Base-by-base conservation (phyloP, 2,888 invertebrate genomes). In the Camponotus fellah region DNA sequence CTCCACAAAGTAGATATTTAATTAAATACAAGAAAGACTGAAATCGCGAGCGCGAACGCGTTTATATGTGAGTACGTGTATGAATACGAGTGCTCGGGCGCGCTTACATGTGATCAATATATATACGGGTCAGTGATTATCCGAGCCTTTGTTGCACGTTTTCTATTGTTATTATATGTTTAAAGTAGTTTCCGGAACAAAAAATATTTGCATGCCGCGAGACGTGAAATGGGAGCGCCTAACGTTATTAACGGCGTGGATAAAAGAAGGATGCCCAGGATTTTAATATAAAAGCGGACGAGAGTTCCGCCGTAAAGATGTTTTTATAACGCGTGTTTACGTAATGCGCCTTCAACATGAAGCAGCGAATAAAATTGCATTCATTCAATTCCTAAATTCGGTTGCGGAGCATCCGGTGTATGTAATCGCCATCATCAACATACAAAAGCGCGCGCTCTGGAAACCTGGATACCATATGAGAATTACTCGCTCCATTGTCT, bases 11-110 rank as follows among this genome's bases (percentile, higher is more conserved):
- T 85, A 68, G 79, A 82, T 85, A 88, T 87, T 88, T 88, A 86
- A 88, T 88, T 88, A 86, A 88, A 88, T 85, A 83, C 60, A 85
- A 87, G 85, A 85, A 88, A 86, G 58, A 66, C n/a, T 34, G 69
- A 32, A 64, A 53, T 26, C 32, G 14, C 37, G 66, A 21, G 26
- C 26, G 64, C 4, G n/a, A 17, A 40, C 9, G 34, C 21, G 43
- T 71, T 10, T 64, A 49, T 46, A 40, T 12, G 10, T n/a, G 43
- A 34, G n/a, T 53, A 43, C 1, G 26, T 56, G 32, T 60, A 12
- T n/a, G 76, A 14, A 32, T 34, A 37, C 46, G 46, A 49, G 49
- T 26, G 60, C 46, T 26, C 46, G 40, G 40, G 21, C 10, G 71
- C 37, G 60, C 79, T n/a, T 60, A 77, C 43, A 53, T 12, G 72